phyloP scores from a whole-genome alignment of 2,797 vertebrate genomes.

The Hafferia zeledoni region DNA sequence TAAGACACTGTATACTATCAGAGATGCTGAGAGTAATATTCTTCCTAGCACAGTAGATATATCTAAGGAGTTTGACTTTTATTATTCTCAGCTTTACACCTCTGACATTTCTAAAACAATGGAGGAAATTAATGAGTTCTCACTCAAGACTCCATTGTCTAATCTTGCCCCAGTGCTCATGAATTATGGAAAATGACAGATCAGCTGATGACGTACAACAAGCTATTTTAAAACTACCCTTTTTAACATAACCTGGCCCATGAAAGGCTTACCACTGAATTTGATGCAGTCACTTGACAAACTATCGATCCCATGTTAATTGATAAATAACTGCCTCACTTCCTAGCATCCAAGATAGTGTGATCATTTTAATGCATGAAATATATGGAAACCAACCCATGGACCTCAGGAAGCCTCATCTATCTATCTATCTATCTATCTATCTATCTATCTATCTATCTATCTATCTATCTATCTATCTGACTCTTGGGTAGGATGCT shows the following conservation, averaged over 20 bases:
- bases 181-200: conserved; percentile 67
- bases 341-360: background rate
- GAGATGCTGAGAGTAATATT: conserved; percentile 64
- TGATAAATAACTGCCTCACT: background rate
- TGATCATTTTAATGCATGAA: background rate
- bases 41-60: conserved; percentile 50
- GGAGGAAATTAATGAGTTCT: conserved; percentile 61
- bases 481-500: background rate
- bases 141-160: conserved; percentile 52
- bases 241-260: background rate
- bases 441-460: no score
- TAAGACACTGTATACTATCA: conserved; percentile 41
- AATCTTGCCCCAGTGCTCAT: conserved; percentile 54
- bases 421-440: no score
- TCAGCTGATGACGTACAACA: conserved; percentile 24
- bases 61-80: conserved; percentile 56
- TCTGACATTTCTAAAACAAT: conserved; percentile 67
- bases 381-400: background rate
- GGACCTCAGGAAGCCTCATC: background rate
- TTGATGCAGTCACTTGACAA: background rate
- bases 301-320: background rate
- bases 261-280: background rate
- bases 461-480: no score
- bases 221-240: conserved; percentile 36
- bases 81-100: conserved; percentile 65